phyloP scores from a whole-genome alignment of 2,113 vertebrate genomes.

The Sinosuthora webbiana region DNA sequence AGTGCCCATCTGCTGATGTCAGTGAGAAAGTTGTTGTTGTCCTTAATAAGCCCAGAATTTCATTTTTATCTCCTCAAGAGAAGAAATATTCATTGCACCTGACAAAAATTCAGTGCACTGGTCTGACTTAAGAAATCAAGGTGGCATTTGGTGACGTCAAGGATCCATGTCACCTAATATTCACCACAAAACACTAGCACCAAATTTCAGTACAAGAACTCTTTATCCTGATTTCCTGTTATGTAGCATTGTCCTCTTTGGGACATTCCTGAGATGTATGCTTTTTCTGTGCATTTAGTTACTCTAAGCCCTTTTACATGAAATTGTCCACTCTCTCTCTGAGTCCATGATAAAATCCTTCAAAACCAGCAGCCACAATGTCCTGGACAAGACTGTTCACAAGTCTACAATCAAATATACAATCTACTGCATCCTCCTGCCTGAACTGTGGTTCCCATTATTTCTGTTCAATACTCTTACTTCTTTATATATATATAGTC shows the following conservation, averaged over 20 bases:
- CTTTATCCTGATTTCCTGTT: background rate
- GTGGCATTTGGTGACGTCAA: background rate
- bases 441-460: background rate
- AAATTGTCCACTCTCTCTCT: background rate
- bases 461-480: background rate
- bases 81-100: background rate
- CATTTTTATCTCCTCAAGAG: background rate
- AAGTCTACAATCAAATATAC: background rate
- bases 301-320: background rate
- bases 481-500: background rate
- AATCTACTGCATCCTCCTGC: background rate
- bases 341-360: background rate
- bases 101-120: background rate
- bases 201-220: background rate
- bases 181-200: background rate
- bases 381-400: background rate
- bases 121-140: background rate
- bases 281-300: background rate
- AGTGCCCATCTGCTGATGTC: background rate
- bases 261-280: background rate
- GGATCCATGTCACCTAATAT: background rate
- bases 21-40: background rate
- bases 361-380: background rate
- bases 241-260: background rate
- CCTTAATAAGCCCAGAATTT: background rate